Conservation (phyloP, 2,888 invertebrate species). For the Diadromus collaris region DNA sequence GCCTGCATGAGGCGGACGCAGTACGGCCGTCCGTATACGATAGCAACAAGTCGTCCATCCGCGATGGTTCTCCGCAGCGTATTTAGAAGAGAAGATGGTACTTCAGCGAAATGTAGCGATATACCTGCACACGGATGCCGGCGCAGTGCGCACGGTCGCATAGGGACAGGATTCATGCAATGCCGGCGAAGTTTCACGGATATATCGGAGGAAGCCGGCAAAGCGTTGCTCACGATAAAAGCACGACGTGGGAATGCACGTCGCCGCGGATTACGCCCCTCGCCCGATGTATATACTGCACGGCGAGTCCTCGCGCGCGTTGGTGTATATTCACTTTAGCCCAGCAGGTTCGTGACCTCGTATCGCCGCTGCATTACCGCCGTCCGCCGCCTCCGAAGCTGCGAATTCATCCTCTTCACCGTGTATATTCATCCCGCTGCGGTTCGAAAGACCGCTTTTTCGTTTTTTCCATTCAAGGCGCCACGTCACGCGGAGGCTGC, state of each 20-base stretch:
- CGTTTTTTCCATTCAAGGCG: constrained; percentile 70
- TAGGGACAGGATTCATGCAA: constrained; percentile 7
- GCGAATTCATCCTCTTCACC: constrained; percentile 25
- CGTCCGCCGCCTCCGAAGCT: constrained; percentile 47
- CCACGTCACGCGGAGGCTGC: constrained; percentile 77
- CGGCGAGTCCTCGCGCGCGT: constrained; percentile 45
- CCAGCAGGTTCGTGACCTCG: constrained; percentile 73
- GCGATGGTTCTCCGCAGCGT: constrained; percentile 4
- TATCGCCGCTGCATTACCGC: constrained; percentile 72
- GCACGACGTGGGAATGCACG: constrained; percentile 76
- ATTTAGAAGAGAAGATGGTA: not conserved
- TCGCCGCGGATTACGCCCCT: constrained; percentile 77
- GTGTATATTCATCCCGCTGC: constrained; percentile 19
- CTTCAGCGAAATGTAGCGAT: constrained; percentile 10
- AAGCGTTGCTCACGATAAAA: constrained; percentile 58
- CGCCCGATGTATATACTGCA: constrained; percentile 56
- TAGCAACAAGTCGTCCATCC: constrained; percentile 21
- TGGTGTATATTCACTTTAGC: constrained; percentile 73
- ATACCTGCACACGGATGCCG: not conserved
- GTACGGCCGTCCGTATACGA: not conserved
- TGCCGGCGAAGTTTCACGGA: constrained; percentile 3
- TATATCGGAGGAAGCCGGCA: not conserved
- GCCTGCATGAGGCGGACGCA: not conserved
- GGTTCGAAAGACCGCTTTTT: constrained; percentile 28
- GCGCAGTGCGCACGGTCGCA: not conserved